phyloP scores from a whole-genome alignment of 1,140 invertebrate species.

The Brachystomella parvula region DNA sequence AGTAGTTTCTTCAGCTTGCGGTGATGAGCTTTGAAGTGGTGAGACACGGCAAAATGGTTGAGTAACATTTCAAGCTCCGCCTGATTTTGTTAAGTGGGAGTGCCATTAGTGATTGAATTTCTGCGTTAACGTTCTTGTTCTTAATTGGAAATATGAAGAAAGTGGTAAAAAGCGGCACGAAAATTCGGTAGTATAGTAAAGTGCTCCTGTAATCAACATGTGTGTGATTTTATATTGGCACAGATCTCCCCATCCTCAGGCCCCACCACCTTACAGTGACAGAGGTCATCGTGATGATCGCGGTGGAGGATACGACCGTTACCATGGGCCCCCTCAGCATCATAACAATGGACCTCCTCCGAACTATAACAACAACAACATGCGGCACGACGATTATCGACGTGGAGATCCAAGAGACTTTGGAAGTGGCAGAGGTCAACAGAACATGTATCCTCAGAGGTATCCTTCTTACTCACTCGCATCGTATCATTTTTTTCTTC shows the following conservation, averaged over 20 bases:
- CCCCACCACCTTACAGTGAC: neutral
- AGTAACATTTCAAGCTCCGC: too few relatives aligned
- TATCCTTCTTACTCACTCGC: neutral
- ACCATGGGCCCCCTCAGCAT: slow-evolving; percentile 40
- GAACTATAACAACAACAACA: neutral
- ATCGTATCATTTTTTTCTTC: neutral
- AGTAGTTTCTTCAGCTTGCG: too few relatives aligned
- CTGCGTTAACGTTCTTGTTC: too few relatives aligned
- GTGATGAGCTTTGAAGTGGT: too few relatives aligned
- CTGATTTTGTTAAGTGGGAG: neutral
- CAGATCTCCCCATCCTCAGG: slow-evolving; percentile 5
- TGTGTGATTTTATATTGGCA: neutral
- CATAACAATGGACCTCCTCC: slow-evolving; percentile 57
- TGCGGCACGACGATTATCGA: slow-evolving; percentile 15
- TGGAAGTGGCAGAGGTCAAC: slow-evolving; percentile 9
- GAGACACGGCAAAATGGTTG: too few relatives aligned
- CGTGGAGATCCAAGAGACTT: slow-evolving; percentile 42
- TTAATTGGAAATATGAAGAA: neutral
- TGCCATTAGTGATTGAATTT: neutral
- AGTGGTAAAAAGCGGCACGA: neutral
- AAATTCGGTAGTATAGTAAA: neutral
- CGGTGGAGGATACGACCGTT: slow-evolving; percentile 22
- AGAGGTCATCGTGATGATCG: slow-evolving; percentile 18
- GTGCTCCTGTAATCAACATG: neutral
- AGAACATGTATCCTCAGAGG: neutral